Base-by-base conservation (phyloP, 2,888 invertebrate species). In the Gymnocheta viridis region DNA sequence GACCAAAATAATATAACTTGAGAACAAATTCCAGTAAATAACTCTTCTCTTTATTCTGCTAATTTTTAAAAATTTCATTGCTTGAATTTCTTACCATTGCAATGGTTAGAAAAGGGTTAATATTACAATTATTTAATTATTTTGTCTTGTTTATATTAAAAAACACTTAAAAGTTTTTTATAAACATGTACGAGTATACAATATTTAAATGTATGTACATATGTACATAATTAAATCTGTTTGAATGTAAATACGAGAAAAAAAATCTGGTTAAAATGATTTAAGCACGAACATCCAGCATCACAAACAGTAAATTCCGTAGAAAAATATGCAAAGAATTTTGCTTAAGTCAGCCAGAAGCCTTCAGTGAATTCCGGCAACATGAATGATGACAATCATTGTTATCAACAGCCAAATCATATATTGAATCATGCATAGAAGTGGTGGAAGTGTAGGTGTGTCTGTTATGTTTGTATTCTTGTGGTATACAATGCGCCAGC, bases 351-450 rank as follows among this genome's bases (percentile, higher is more conserved):
- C 17, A 29, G 10, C n/a, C 7, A n/a, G n/a, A n/a, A n/a, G 17
- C 27, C 4, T 22, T 27, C 27, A 56, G 6, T 27, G 14, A 17
- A 38, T 69, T n/a, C n/a, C 22, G 32, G 22, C 51, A 38, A n/a
- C 24, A 35, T 54, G 38, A 69, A 54, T 54, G 54, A 69, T 27
- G 69, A 12, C 54, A 38, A 38, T 38, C n/a, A 54, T 32, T 19
- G 4, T 32, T n/a, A 66, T 10, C 49, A 32, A 3, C 49, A 49
- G 2, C 32, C 19, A n/a, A 10, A n/a, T n/a, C 17, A 56, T 17
- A 51, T 12, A 24, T 24, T 51, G 12, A 51, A 14, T 24, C 12
- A 51, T 54, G 2, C 27, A 27, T 27, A 9, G 27, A 27, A 6
- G 6, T 27, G 27, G 14, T n/a, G 22, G 6, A 6, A 41, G 9